Evolutionary conservation across 2,888 invertebrate genomes (phyloP), one percentile per base, ranked within the genome.

Genomic region (Nycteola revayana): DNA sequence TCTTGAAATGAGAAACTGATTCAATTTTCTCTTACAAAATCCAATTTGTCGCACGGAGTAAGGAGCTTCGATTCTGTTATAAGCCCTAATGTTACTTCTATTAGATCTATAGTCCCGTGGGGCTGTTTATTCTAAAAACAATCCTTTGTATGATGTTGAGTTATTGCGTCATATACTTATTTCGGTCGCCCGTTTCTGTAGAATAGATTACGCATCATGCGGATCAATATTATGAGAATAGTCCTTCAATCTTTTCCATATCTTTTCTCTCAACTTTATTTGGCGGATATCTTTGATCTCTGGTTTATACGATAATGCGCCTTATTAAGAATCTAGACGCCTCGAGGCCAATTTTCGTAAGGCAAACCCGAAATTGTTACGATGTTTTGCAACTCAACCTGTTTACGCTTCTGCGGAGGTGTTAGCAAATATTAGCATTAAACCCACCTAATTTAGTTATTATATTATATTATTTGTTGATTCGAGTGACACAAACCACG

Each of bases 301-400:
- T 21, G 7, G 21, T 7, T 14, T 14, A 2, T n/a, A 21, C 7
- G 7, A 5, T 21, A 14, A 14, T 21, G 21, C n/a, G n/a, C n/a
- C n/a, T 28, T 28, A 32, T 46, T 34, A 35, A 11, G 38, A 47
- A 41, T 28, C 28, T 35, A 21, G 25, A 36, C 28, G 20, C 31
- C 21, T 28, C 39, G 49, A 57, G 50, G 49, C 36, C 21, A 54
- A 32, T 54, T 55, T 55, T 55, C 49, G 45, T 45, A 65, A 57
- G 51, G 25, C 41, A 42, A 29, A 42, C 25, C 52, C 32, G 48
- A 57, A 56, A 48, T 49, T 40, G 39, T 40, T 28, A 25, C 2
- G 34, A 24, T 9, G 41, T 61, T 49, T 50, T 49, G 49, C 43
- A 57, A 47, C 7, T 23, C 25, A 34, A 49, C 45, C 38, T 29